Conservation (phyloP, 2,113 vertebrate species). For the Struthio camelus region DNA sequence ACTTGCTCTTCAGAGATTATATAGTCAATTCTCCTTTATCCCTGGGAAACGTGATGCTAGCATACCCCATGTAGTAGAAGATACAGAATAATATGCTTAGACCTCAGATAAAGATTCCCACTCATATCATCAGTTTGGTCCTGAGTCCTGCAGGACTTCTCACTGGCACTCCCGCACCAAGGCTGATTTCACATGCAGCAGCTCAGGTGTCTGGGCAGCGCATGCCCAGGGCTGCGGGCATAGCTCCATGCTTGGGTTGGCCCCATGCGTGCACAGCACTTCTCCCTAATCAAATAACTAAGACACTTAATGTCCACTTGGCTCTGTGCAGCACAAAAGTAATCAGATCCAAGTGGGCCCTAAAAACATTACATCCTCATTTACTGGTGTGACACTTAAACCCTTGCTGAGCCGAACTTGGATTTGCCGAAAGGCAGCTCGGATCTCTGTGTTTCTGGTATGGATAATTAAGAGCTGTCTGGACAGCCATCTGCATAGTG, state of each 20-base stretch:
- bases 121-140: neutral
- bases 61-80: neutral
- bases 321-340: no score
- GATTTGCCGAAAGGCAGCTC: neutral
- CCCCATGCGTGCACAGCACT: no score
- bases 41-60: neutral
- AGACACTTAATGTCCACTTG: no score
- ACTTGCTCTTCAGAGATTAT: neutral
- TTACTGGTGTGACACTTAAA: neutral
- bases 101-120: neutral
- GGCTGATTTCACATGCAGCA: neutral
- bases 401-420: neutral
- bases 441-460: neutral
- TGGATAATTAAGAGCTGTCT: neutral
- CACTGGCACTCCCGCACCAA: neutral
- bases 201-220: neutral
- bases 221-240: no score
- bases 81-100: neutral
- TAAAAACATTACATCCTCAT: neutral
- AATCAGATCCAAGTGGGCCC: neutral
- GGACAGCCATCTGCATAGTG: neutral
- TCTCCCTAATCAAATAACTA: no score
- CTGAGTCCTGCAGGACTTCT: neutral
- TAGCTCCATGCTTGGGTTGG: no score
- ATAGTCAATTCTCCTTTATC: neutral